Percentiles rank a stretch among this genome's conserved stretches.
phyloP scores from a whole-genome alignment of 2,113 vertebrate species.

The Cairina moschata region DNA sequence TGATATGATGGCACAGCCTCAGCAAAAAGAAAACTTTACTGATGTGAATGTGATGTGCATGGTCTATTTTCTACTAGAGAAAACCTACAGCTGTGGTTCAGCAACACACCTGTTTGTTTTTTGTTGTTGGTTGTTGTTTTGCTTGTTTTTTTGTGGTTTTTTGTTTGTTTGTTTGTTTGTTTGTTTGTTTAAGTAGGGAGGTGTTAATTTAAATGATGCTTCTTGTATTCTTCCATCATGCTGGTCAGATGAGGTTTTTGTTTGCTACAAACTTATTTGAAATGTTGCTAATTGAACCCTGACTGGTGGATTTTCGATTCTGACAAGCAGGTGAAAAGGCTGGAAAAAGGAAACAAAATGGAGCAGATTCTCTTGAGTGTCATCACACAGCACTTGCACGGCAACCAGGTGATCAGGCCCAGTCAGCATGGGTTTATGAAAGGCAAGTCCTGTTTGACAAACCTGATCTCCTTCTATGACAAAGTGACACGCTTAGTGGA shows the following conservation, averaged over 20 bases:
- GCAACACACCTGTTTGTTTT: background rate
- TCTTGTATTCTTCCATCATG: background rate
- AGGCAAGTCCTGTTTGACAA: too few relatives aligned
- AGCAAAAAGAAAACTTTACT: background rate
- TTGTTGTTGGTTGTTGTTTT: background rate
- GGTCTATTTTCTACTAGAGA: background rate
- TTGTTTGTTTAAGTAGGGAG: background rate
- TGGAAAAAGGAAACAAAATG: background rate
- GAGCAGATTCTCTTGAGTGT: too few relatives aligned
- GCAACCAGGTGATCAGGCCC: too few relatives aligned
- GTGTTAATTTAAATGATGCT: background rate
- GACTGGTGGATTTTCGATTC: background rate
- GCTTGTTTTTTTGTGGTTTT: background rate
- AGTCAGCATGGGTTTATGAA: too few relatives aligned
- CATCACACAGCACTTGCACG: too few relatives aligned
- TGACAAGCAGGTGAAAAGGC: background rate
- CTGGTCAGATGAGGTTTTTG: background rate
- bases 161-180: background rate
- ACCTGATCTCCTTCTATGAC: too few relatives aligned
- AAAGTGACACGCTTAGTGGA: too few relatives aligned
- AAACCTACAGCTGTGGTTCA: background rate
- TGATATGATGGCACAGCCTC: background rate
- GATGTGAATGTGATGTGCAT: too few relatives aligned
- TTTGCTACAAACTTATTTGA: background rate
- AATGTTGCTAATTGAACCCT: background rate